These are phyloP conservation scores for Smutsia temminckii DNA, from an alignment of 2,797 vertebrate species.

Conservation along the genomic window DNA sequence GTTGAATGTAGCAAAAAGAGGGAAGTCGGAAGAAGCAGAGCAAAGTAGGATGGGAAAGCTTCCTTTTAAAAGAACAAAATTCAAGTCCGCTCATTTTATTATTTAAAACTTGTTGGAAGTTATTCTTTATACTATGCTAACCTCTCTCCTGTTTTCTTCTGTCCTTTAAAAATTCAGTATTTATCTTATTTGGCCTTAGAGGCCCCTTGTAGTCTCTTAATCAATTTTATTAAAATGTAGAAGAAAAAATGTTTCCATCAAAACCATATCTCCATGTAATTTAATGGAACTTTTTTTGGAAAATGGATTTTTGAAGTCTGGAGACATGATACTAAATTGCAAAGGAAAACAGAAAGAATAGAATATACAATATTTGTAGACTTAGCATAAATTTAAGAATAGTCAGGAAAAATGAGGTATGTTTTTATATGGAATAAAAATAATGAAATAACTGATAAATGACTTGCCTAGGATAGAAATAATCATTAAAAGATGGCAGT, in stretches of 20 bases:
- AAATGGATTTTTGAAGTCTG: conserved; percentile 31
- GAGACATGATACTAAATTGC: conserved; percentile 17
- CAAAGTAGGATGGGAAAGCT: not conserved
- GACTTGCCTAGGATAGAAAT: not conserved
- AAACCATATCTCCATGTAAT: not conserved
- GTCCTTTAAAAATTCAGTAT: not conserved
- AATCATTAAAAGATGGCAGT: conserved; percentile 9
- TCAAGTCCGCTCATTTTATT: not conserved
- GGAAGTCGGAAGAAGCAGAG: not conserved
- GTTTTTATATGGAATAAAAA: not conserved
- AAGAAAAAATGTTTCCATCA: not conserved
- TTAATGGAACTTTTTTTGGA: not conserved
- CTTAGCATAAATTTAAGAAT: conserved; percentile 46
- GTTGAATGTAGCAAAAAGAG: not conserved
- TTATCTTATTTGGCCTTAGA: not conserved
- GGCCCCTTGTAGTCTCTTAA: not conserved
- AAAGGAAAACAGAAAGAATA: not conserved
- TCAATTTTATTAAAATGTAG: not conserved
- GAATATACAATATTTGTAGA: not conserved
- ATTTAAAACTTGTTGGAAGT: not conserved
- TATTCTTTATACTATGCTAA: not conserved
- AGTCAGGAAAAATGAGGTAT: not conserved
- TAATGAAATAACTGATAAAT: not conserved
- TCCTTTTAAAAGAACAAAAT: not conserved
- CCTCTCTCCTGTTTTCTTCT: not conserved